Evolutionary conservation across 1,140 invertebrate species (phyloP).

Genomic region (Aphaenogaster ashmeadi): DNA sequence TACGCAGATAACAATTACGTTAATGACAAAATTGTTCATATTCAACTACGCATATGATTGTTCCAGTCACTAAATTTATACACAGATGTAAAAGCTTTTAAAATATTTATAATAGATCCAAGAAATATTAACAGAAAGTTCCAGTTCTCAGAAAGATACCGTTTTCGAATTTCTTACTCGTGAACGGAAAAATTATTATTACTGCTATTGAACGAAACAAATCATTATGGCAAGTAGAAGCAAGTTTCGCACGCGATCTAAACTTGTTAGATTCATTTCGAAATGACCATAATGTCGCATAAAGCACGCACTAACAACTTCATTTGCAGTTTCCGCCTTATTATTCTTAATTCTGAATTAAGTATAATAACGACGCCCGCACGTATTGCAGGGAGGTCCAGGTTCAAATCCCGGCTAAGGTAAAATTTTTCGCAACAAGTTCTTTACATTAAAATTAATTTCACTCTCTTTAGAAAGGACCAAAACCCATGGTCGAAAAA

Average conservation of each 20-base stretch:
- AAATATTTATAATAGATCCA: background rate
- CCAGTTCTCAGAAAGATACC: too few relatives aligned
- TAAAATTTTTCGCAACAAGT: too few relatives aligned
- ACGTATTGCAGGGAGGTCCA: too few relatives aligned
- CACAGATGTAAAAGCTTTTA: background rate
- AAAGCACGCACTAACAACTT: background rate
- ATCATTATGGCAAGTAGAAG: background rate
- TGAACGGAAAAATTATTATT: background rate
- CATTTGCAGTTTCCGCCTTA: background rate
- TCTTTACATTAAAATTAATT: too few relatives aligned
- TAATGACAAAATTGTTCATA: conserved; percentile 12
- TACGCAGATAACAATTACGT: background rate
- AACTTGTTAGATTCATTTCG: background rate
- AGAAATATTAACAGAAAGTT: background rate
- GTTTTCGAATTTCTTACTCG: background rate
- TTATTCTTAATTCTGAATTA: background rate
- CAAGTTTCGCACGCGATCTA: background rate
- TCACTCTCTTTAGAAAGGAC: too few relatives aligned
- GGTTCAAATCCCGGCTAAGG: too few relatives aligned
- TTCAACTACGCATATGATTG: background rate
- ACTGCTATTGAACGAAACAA: background rate
- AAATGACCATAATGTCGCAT: background rate
- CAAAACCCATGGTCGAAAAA: too few relatives aligned
- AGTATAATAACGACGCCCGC: too few relatives aligned
- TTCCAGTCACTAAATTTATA: background rate